Base-by-base conservation (phyloP, 1,140 invertebrate species). In the Aphaenogaster rudis region DNA sequence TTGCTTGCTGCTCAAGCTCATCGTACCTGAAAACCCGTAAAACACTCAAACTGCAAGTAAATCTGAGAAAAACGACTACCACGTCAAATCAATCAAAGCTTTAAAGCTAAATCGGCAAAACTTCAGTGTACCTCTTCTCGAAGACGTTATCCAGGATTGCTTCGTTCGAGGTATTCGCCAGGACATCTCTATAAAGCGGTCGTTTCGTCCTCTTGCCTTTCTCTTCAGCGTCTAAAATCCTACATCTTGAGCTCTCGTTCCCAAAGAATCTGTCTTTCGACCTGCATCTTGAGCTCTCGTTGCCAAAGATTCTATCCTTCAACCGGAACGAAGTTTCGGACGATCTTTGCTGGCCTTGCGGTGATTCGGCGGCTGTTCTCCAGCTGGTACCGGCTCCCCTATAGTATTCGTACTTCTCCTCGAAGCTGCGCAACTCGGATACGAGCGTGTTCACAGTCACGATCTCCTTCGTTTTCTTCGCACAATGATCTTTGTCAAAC, bases 1-100 rank as follows among this genome's bases (percentile, higher is more conserved):
- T 93, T 0, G 94, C 95, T 64, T 95, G 94, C 42, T 92, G 89
- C 39, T 95, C 95, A 21, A 95, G 80, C 42, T 95, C 94, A 50
- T 95, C 95, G 86, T 93, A 95, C 33, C 80, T 84, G 17, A 50
- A 61, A 21, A 52, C 6, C 45, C 36, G 11, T 1, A 21, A 33
- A 77, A 48, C 17, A 28, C 9, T 52, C 3, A 66, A 39, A 39
- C 4, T 21, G 0, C 33, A 13, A 28, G 8, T 50, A 2, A 61
- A 50, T 48, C 5, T 57, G 3, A 63, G 7, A 61, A 45, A 45
- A 59, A 59, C 11, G 39, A n/a, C n/a, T 72, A 11, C 15, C 21
- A 13, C 4, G 0, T 15, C 11, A 48, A 69, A 57, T 59, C 11
- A n/a, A 6, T 9, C 1, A 17, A 39, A 36, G 33, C 86, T 59